Conservation (phyloP, 2,888 invertebrate genomes). For the Andrena camellia region DNA sequence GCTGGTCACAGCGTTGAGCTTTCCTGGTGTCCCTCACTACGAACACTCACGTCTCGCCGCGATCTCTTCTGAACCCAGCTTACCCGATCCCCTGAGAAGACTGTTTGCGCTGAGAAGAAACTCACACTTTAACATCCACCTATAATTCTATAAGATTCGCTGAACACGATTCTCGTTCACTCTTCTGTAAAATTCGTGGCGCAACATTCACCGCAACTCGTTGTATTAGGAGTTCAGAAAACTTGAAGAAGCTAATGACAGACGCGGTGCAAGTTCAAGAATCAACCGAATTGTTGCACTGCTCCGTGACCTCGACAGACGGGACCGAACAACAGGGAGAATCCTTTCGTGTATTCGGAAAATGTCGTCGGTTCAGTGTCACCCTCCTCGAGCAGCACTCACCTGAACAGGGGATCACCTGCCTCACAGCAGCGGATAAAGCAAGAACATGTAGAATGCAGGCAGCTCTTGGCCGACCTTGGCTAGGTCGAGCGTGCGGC, state of each 20-base stretch:
- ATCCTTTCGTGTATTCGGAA: constrained; percentile 75
- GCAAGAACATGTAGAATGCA: constrained; percentile 84
- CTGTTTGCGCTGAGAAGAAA: neutral
- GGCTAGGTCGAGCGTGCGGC: constrained; percentile 83
- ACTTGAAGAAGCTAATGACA: neutral
- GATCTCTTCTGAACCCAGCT: constrained; percentile 8
- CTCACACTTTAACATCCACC: neutral
- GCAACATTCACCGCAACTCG: neutral
- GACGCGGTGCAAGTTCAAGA: neutral
- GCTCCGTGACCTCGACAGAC: constrained; percentile 45
- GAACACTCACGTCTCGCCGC: constrained; percentile 1
- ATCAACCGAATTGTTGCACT: constrained; percentile 59
- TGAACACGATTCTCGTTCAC: neutral
- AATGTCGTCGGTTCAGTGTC: constrained; percentile 81
- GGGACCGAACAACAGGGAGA: constrained; percentile 54
- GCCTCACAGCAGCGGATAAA: constrained; percentile 74
- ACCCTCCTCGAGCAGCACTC: constrained; percentile 71
- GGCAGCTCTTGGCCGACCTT: constrained; percentile 80
- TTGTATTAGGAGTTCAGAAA: neutral
- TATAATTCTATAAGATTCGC: neutral
- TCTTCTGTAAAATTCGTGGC: neutral
- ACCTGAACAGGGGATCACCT: constrained; percentile 76
- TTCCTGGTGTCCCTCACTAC: constrained; percentile 56
- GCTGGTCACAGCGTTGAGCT: constrained; percentile 66
- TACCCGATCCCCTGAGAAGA: neutral